phyloP scores from a whole-genome alignment of 1,140 invertebrate genomes.

The Cydia fagiglandana region DNA sequence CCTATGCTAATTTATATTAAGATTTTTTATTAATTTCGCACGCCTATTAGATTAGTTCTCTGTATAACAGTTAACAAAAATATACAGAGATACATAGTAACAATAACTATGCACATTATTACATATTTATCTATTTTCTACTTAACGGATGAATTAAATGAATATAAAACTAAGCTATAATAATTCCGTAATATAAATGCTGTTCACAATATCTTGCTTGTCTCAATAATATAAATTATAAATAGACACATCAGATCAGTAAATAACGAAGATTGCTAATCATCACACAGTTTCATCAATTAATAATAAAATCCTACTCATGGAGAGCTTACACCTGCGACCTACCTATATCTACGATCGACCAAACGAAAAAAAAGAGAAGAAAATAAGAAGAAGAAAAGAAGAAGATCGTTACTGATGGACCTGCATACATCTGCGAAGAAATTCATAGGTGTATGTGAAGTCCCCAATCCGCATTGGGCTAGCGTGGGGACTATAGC shows the following conservation, averaged over 20 bases:
- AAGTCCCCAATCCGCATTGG: no score
- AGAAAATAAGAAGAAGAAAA: no score
- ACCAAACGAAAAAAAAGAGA: no score
- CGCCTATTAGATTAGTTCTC: neutral
- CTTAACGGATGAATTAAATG: neutral
- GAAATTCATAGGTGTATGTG: no score
- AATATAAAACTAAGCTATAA: neutral
- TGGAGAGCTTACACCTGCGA: no score
- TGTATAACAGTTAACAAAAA: neutral
- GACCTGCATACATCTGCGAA: no score
- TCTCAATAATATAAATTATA: constrained; percentile 11
- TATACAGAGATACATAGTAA: neutral
- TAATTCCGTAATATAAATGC: neutral
- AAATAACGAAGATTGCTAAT: neutral
- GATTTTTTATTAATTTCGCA: neutral
- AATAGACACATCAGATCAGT: neutral
- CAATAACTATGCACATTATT: neutral
- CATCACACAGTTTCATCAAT: neutral
- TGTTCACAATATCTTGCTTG: constrained; percentile 16
- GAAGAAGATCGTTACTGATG: no score
- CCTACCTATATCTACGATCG: no score
- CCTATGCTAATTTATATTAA: no score
- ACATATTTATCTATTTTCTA: neutral
- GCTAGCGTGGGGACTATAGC: no score
- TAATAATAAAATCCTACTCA: no score